phyloP scores from a whole-genome alignment of 2,888 invertebrate genomes.

The Ashinkailepas kermadecensis region DNA sequence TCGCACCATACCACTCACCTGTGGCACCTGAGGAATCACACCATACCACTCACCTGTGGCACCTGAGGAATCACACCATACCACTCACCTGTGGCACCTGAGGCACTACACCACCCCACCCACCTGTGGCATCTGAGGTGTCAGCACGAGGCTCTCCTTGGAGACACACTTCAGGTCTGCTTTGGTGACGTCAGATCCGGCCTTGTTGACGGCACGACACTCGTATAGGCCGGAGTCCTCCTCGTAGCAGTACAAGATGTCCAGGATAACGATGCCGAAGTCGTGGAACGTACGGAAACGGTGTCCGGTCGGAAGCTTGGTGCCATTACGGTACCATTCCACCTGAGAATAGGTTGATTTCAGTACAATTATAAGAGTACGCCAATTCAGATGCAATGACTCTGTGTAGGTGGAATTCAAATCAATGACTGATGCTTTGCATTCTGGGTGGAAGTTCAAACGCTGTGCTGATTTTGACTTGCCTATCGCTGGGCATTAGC shows the following conservation, averaged over 20 bases:
- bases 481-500: no score
- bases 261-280: conserved; percentile 91
- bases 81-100: no score
- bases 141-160: conserved; percentile 79
- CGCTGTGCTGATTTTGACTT: no score
- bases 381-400: no score
- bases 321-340: conserved; percentile 91
- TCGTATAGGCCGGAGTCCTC: conserved; percentile 92
- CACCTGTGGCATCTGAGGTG: conserved; percentile 73
- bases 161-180: conserved; percentile 78
- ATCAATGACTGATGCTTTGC: no score
- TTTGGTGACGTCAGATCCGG: conserved; percentile 77
- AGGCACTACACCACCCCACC: not conserved
- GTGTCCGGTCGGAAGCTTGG: conserved; percentile 87
- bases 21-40: no score
- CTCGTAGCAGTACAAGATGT: conserved; percentile 91
- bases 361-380: no score
- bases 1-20: no score
- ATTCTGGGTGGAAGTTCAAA: no score
- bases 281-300: conserved; percentile 96
- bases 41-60: no score
- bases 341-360: conserved; percentile 45
- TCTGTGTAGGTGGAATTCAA: no score
- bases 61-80: no score
- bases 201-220: conserved; percentile 84